Evolutionary conservation across 53 echinoderm and acorn worm genomes (phyloP).

Genomic region (Paracentrotus lividus): DNA sequence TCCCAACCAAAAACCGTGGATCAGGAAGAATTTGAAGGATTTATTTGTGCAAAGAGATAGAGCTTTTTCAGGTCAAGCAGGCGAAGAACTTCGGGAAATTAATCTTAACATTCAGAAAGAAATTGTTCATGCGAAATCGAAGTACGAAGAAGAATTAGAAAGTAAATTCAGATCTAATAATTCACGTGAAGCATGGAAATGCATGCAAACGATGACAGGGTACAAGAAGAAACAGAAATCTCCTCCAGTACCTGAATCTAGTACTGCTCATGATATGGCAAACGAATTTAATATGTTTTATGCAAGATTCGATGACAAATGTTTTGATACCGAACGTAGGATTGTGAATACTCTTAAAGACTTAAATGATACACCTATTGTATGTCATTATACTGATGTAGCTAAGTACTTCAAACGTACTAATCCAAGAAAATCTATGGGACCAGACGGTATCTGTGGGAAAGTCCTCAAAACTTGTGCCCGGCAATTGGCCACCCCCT

Average conservation of each 20-base stretch:
- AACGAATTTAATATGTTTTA: conserved; percentile 32
- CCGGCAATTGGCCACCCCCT: conserved; percentile 31
- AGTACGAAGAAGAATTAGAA: background rate
- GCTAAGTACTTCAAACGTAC: too few species aligned
- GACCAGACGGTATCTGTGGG: too few species aligned
- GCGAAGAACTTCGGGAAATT: background rate
- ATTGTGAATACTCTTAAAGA: conserved; percentile 4
- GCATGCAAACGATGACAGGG: conserved; percentile 28
- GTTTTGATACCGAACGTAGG: conserved; percentile 21
- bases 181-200: conserved; percentile 1
- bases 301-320: conserved; percentile 55
- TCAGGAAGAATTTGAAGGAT: conserved; percentile 41
- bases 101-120: background rate
- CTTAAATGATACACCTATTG: background rate
- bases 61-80: background rate
- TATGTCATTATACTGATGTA: background rate
- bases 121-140: conserved; percentile 13
- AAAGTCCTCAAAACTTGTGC: conserved; percentile 34
- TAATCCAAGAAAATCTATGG: too few species aligned
- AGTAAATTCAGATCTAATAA: conserved; percentile 43
- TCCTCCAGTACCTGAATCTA: background rate
- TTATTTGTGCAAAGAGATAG: conserved; percentile 19
- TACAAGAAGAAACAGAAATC: conserved; percentile 54
- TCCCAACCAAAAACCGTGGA: conserved; percentile 25
- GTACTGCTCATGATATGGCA: background rate